Conservation (phyloP, 2,797 vertebrate genomes). For the Protosalanx chinensis region DNA sequence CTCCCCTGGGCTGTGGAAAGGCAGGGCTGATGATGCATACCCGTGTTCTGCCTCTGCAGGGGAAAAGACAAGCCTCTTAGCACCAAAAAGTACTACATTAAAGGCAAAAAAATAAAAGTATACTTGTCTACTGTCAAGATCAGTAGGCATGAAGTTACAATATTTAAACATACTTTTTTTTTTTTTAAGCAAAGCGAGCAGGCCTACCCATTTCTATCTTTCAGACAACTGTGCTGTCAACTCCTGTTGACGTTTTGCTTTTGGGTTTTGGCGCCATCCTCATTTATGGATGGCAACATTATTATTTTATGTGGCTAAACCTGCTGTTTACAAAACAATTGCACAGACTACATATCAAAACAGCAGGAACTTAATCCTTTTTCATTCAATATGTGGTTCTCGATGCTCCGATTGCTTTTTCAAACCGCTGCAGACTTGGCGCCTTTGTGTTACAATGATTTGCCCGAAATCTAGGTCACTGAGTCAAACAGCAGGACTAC, state of each 20-base stretch:
- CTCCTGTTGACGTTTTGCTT: neutral
- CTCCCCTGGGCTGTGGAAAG: slow-evolving; percentile 63
- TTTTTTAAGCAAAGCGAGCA: neutral
- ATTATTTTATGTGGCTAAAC: neutral
- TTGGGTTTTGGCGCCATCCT: slow-evolving; percentile 34
- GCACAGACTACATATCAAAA: neutral
- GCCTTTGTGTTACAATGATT: slow-evolving; percentile 78
- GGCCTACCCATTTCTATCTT: neutral
- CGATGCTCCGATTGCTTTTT: slow-evolving; percentile 59
- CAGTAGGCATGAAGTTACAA: neutral
- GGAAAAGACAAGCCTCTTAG: neutral
- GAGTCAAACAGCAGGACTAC: slow-evolving; percentile 55
- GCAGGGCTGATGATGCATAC: slow-evolving; percentile 85
- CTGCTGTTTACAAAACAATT: neutral
- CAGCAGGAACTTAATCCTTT: neutral
- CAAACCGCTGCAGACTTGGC: slow-evolving; percentile 75
- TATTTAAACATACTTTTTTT: neutral
- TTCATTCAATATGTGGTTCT: slow-evolving; percentile 28
- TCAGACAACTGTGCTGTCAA: neutral
- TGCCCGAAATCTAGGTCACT: slow-evolving; percentile 73
- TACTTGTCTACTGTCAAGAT: neutral
- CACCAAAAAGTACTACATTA: neutral
- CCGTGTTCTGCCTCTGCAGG: slow-evolving; percentile 88
- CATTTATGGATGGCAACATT: neutral
- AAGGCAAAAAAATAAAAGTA: neutral